phyloP scores from a whole-genome alignment of 2,113 vertebrate species.

The Periophthalmodon schlosseri region DNA sequence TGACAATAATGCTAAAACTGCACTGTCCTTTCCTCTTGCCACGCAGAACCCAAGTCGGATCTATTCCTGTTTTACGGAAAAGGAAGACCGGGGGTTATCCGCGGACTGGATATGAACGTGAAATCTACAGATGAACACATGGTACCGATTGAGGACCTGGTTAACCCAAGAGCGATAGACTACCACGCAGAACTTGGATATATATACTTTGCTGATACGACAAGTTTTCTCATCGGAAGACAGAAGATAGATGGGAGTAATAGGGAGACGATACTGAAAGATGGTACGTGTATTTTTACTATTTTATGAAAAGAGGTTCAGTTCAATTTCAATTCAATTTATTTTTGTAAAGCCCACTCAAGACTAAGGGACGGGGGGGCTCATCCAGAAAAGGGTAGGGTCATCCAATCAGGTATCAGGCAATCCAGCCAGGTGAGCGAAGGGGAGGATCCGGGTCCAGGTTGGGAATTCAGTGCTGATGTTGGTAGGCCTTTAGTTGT shows the following conservation, averaged over 20 bases:
- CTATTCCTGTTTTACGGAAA: constrained; percentile 99
- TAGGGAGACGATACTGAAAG: constrained; percentile 94
- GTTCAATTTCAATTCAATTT: too few species aligned
- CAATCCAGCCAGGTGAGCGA: too few species aligned
- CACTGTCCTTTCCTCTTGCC: constrained; percentile 69
- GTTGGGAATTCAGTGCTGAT: too few species aligned
- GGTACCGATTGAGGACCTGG: constrained; percentile 92
- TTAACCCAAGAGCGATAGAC: constrained; percentile 95
- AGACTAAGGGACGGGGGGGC: too few species aligned
- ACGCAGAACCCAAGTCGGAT: constrained; percentile 92
- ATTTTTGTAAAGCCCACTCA: too few species aligned
- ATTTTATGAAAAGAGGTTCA: neutral
- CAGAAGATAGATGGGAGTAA: constrained; percentile 93
- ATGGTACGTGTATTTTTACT: constrained; percentile 76
- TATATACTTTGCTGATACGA: constrained; percentile 98
- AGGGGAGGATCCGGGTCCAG: too few species aligned
- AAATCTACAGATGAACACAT: constrained; percentile 94
- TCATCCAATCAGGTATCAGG: too few species aligned
- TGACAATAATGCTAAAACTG: constrained; percentile 57
- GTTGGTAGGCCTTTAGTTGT: too few species aligned
- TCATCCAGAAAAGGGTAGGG: too few species aligned
- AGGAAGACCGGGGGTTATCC: constrained; percentile 93
- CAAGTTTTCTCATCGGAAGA: constrained; percentile 94
- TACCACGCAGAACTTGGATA: constrained; percentile 91
- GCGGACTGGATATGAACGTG: constrained; percentile 92